A percentile compares a stretch with the other conserved stretches of the same genome.
Evolutionary conservation across 2,888 invertebrate genomes (phyloP).

Genomic region (Dicyrtoma fusca): DNA sequence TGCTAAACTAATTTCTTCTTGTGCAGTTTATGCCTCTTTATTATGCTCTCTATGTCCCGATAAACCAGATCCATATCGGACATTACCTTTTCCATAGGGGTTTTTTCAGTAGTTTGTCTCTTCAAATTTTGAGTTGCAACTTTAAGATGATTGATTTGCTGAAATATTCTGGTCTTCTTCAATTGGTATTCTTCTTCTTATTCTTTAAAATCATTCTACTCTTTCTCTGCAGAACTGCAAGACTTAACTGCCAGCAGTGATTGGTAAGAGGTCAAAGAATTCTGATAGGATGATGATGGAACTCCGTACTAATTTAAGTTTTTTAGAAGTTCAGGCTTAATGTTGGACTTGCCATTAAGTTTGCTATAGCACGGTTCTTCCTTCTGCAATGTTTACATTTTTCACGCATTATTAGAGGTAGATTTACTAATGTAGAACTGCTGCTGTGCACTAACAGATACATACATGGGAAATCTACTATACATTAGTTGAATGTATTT

Average conservation of each 20-base stretch:
- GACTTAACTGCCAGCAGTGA: neutral
- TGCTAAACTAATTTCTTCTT: slow-evolving; percentile 25
- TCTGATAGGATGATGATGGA: neutral
- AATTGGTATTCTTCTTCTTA: neutral
- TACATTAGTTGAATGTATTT: too few species aligned
- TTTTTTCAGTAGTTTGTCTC: neutral
- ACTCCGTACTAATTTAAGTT: neutral
- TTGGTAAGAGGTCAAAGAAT: slow-evolving; percentile 8
- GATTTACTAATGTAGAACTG: neutral
- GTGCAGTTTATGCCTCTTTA: slow-evolving; percentile 15
- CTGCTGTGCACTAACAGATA: neutral
- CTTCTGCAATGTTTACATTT: neutral
- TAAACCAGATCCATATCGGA: slow-evolving; percentile 28
- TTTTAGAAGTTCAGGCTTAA: neutral
- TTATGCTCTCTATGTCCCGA: slow-evolving; percentile 16
- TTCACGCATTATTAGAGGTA: neutral
- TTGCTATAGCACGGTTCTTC: neutral
- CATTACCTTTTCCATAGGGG: slow-evolving; percentile 11
- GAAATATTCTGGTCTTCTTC: neutral
- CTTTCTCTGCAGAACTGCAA: neutral
- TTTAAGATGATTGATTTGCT: neutral
- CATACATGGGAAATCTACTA: neutral
- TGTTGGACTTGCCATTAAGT: neutral
- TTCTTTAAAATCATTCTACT: neutral
- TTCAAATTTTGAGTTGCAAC: slow-evolving; percentile 1